phyloP scores from a whole-genome alignment of 30 jellyfish, hydroid and myxozoan species.

The Aurelia sp. region DNA sequence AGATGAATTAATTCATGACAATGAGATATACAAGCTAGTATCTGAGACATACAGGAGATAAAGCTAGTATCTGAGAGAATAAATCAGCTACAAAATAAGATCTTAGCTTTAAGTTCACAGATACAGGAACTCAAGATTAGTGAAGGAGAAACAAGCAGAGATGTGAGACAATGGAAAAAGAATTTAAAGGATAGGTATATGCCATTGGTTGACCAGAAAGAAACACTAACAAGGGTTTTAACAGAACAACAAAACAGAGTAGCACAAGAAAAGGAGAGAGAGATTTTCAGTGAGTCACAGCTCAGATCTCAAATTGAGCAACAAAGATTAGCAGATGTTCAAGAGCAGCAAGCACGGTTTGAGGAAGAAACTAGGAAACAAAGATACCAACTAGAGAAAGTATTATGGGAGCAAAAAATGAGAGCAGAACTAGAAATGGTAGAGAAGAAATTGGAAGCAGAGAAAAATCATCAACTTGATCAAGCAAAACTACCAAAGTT shows the following conservation, averaged over 20 bases:
- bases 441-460: conserved; percentile 49
- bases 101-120: conserved; percentile 19
- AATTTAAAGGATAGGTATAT: conserved; percentile 46
- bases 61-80: conserved; percentile 42
- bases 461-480: no score
- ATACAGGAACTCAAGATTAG: conserved; percentile 48
- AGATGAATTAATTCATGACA: conserved; percentile 53
- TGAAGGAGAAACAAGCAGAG: conserved; percentile 4
- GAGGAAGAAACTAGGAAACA: conserved; percentile 55
- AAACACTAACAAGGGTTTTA: conserved; percentile 40
- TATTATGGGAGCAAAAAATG: conserved; percentile 48
- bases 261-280: conserved; percentile 54
- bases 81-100: conserved; percentile 31
- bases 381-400: conserved; percentile 50
- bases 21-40: conserved; percentile 50
- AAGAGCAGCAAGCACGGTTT: conserved; percentile 55
- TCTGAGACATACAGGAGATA: conserved; percentile 37
- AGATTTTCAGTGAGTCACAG: conserved; percentile 55
- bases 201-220: conserved; percentile 60
- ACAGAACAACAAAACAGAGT: conserved; percentile 48
- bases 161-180: conserved; percentile 58
- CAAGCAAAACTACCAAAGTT: no score
- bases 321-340: conserved; percentile 49
- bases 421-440: conserved; percentile 69
- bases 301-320: conserved; percentile 54